A percentile compares a stretch with the other conserved stretches of the same genome.
Evolutionary conservation across 2,888 invertebrate species (phyloP).

Genomic region (Zaprionus lineosus): DNA sequence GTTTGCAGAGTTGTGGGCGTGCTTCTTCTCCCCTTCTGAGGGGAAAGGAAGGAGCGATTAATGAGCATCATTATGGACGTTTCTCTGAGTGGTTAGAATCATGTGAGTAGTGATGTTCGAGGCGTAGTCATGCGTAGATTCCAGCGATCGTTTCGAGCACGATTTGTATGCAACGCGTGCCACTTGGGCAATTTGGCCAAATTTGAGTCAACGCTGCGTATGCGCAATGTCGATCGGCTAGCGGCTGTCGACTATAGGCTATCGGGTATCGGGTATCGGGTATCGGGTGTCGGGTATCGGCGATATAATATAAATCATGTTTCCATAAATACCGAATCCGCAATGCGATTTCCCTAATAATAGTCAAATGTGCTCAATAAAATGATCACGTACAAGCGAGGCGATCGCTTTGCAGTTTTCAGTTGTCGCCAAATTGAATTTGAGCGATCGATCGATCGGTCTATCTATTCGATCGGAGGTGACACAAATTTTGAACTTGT

Average conservation of each 20-base stretch:
- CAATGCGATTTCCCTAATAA: conserved; percentile 80
- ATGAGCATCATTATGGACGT: too few relatives aligned
- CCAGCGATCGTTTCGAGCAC: not conserved
- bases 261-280: too few relatives aligned
- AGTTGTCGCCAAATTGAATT: conserved; percentile 48
- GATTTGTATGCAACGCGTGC: conserved; percentile 34
- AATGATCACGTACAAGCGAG: conserved; percentile 71
- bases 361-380: conserved; percentile 81
- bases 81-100: too few relatives aligned
- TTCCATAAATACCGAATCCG: conserved; percentile 69
- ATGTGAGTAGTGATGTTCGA: conserved; percentile 2
- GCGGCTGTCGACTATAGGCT: too few relatives aligned
- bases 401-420: conserved; percentile 38
- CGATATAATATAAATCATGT: conserved; percentile 80
- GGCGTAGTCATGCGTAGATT: not conserved
- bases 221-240: conserved; percentile 59
- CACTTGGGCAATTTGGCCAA: conserved; percentile 62
- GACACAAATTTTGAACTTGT: conserved; percentile 78
- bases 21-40: too few relatives aligned
- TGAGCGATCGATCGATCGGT: conserved; percentile 37
- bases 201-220: conserved; percentile 61
- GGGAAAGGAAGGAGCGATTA: too few relatives aligned
- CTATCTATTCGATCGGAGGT: conserved; percentile 59
- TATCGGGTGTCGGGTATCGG: too few relatives aligned
- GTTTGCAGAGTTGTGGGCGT: conserved; percentile 38